These are phyloP conservation scores for Bugulina stolonifera DNA, from an alignment of 2,888 invertebrate genomes.

Conservation along the genomic window DNA sequence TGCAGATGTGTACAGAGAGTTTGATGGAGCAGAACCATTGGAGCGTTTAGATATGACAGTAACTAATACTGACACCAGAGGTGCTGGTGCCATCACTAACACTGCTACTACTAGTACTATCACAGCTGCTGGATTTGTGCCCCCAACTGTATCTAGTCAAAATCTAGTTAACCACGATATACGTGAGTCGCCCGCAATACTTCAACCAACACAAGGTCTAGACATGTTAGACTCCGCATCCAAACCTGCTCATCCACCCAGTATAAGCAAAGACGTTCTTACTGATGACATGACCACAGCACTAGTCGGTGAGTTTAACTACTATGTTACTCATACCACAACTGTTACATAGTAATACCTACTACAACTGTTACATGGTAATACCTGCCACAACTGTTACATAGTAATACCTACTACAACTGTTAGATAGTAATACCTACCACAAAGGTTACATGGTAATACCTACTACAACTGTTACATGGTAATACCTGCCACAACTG, in stretches of 20 bases:
- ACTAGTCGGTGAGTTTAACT: background rate
- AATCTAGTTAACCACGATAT: background rate
- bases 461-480: no score
- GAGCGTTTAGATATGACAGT: background rate
- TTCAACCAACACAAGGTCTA: background rate
- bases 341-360: no score
- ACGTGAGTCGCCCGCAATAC: background rate
- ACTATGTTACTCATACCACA: no score
- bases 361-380: no score
- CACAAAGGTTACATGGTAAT: no score
- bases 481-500: no score
- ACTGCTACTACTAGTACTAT: background rate
- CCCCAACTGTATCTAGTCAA: background rate
- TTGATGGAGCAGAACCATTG: slow-evolving; percentile 16
- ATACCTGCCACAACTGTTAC: no score
- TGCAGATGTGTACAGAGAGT: slow-evolving; percentile 7
- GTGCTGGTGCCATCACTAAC: background rate
- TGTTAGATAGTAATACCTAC: no score
- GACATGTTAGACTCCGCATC: background rate
- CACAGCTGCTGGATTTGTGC: background rate
- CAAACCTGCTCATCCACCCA: background rate
- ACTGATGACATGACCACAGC: slow-evolving; percentile 26
- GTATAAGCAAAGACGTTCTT: background rate
- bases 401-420: no score
- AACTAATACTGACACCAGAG: background rate